These are phyloP conservation scores for Ridgeia piscesae DNA, from an alignment of 1,140 invertebrate genomes.

Conservation along the genomic window DNA sequence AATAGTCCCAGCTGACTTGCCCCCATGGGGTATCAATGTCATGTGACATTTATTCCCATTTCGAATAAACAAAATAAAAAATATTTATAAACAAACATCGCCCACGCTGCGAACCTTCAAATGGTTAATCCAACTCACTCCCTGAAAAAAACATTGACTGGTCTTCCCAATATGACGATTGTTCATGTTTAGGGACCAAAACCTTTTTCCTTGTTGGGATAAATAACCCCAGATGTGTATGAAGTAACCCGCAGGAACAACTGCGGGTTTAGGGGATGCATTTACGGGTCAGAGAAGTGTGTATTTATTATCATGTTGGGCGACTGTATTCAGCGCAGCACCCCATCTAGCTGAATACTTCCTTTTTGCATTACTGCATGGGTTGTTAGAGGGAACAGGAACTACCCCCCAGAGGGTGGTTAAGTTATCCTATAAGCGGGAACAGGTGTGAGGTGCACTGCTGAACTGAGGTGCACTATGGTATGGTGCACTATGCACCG, in stretches of 20 bases:
- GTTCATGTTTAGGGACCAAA: too few species aligned
- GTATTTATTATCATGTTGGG: background rate
- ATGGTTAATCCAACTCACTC: too few species aligned
- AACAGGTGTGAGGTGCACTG: background rate
- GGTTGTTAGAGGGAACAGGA: background rate
- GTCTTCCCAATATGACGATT: too few species aligned
- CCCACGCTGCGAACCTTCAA: too few species aligned
- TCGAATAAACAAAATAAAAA: too few species aligned
- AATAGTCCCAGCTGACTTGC: too few species aligned
- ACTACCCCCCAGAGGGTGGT: background rate
- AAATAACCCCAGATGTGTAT: background rate
- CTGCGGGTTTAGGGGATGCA: background rate
- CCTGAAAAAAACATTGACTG: too few species aligned
- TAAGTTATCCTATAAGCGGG: background rate
- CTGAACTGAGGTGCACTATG: too few species aligned
- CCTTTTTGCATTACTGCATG: background rate
- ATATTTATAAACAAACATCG: too few species aligned
- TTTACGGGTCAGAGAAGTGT: background rate
- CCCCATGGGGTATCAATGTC: too few species aligned
- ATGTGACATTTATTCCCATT: too few species aligned
- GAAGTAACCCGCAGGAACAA: background rate
- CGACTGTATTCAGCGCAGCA: background rate
- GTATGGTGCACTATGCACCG: too few species aligned
- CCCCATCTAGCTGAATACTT: background rate
- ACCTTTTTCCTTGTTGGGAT: background rate